These are phyloP conservation scores for Sterna hirundo DNA, from an alignment of 2,113 vertebrate genomes.

Conservation along the genomic window DNA sequence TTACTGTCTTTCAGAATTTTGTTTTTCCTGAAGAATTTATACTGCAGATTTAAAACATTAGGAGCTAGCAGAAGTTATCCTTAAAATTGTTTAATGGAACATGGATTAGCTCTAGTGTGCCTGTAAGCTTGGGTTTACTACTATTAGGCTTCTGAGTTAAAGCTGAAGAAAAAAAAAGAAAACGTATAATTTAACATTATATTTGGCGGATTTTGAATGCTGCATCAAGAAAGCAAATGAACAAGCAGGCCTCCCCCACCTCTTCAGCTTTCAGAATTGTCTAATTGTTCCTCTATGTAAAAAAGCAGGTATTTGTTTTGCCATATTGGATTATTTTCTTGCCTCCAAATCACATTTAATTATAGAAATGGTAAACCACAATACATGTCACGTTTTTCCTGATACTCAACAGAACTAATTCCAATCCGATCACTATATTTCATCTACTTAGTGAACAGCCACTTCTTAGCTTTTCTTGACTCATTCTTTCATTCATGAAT, in stretches of 20 bases:
- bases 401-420: not conserved
- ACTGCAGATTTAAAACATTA: not conserved
- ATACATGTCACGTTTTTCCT: not conserved
- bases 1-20: not conserved
- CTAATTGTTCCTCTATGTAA: not conserved
- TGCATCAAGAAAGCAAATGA: not conserved
- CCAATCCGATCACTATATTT: not conserved
- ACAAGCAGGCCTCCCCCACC: not conserved
- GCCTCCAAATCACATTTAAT: not conserved
- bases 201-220: not conserved
- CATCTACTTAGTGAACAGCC: not conserved
- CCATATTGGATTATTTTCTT: not conserved
- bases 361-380: not conserved
- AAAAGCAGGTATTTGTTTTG: not conserved
- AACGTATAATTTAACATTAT: not conserved
- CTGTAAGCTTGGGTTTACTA: not conserved
- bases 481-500: not conserved
- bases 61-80: not conserved
- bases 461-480: not conserved
- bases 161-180: constrained; percentile 8
- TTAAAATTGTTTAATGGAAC: not conserved
- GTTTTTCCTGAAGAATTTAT: not conserved
- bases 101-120: not conserved
- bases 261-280: not conserved
- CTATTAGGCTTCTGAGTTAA: not conserved